A percentile compares a stretch with the other conserved stretches of the same genome.
Conservation (phyloP, 1,140 invertebrate genomes). For the Idris sp. region DNA sequence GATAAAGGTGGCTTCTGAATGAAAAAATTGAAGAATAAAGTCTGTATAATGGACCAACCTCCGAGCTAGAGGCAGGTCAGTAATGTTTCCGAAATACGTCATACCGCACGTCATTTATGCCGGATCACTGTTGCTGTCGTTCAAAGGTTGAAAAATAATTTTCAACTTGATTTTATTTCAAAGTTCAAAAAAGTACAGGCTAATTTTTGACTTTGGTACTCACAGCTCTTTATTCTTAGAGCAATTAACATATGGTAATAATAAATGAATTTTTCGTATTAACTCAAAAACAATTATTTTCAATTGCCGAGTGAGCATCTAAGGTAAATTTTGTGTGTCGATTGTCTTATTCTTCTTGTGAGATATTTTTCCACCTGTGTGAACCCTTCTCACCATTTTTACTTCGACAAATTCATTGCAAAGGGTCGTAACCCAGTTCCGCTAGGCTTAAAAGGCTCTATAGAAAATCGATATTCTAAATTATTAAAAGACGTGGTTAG, state of each 20-base stretch:
- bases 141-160: no score
- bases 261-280: no score
- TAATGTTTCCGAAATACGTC: slow-evolving; percentile 31
- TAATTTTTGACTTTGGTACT: no score
- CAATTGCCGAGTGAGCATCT: no score
- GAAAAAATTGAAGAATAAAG: slow-evolving; percentile 31
- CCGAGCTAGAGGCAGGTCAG: slow-evolving; percentile 43
- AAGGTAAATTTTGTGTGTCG: no score
- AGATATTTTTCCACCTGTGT: no score
- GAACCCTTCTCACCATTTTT: slow-evolving; percentile 4
- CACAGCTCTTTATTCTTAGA: no score
- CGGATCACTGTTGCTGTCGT: slow-evolving; percentile 44
- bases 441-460: slow-evolving; percentile 47
- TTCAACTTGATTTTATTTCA: slow-evolving; percentile 15
- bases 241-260: no score
- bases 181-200: not conserved
- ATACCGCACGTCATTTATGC: slow-evolving; percentile 37
- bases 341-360: no score
- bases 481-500: slow-evolving; percentile 48
- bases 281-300: no score
- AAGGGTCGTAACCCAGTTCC: slow-evolving; percentile 60
- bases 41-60: slow-evolving; percentile 25
- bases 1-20: not conserved
- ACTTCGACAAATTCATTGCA: slow-evolving; percentile 24
- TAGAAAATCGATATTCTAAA: slow-evolving; percentile 57